Percentiles rank a stretch among this genome's conserved stretches.
These are phyloP conservation scores for Cabera pusaria DNA, from an alignment of 2,888 invertebrate genomes.

Conservation along the genomic window DNA sequence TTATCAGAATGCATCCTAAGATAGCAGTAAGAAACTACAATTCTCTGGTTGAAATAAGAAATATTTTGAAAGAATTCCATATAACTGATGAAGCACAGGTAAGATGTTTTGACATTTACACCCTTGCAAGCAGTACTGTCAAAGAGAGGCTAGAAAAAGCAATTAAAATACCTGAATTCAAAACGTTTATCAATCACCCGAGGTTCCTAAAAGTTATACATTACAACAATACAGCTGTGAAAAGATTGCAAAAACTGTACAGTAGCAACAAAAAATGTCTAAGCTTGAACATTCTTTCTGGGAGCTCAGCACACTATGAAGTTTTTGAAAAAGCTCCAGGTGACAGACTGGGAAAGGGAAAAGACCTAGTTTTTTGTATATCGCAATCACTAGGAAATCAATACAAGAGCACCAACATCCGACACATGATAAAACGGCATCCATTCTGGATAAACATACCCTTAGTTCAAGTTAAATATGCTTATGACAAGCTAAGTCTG, in stretches of 20 bases:
- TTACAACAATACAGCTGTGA: constrained; percentile 63
- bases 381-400: constrained; percentile 53
- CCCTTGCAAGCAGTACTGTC: constrained; percentile 62
- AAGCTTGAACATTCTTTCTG: constrained; percentile 71
- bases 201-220: constrained; percentile 73
- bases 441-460: constrained; percentile 76
- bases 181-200: constrained; percentile 62
- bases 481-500: constrained; percentile 53
- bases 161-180: constrained; percentile 65
- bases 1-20: constrained; percentile 69
- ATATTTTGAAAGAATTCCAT: constrained; percentile 59
- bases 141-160: constrained; percentile 61
- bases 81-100: constrained; percentile 68
- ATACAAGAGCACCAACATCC: constrained; percentile 48
- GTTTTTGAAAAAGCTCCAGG: constrained; percentile 70
- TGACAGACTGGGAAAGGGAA: constrained; percentile 70
- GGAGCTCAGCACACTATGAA: constrained; percentile 63
- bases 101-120: constrained; percentile 72
- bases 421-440: constrained; percentile 58
- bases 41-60: constrained; percentile 55
- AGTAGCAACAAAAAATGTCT: constrained; percentile 67
- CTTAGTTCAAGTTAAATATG: constrained; percentile 64
- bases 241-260: constrained; percentile 57
- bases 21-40: constrained; percentile 59
- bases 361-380: constrained; percentile 68